Evolutionary conservation across 2,797 vertebrate genomes (phyloP), one percentile per base, ranked within the genome.

Genomic region (Dallia pectoralis): DNA sequence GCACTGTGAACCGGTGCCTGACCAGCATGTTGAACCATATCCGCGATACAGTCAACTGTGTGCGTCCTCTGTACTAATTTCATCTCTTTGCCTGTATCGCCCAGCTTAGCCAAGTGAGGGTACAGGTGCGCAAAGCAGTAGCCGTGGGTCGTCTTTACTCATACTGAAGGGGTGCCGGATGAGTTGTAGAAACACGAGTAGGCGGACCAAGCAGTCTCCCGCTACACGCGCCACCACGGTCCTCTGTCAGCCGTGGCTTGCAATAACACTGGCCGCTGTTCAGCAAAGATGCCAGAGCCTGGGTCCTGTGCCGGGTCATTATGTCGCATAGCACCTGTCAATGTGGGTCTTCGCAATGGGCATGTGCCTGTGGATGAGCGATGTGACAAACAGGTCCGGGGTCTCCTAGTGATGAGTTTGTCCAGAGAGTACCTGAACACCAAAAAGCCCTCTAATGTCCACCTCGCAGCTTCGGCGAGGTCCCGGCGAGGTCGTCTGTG

Each of bases 351-450:
- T 44, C 3, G 67, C 25, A 5, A 68, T 48, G 12, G 59, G 25
- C 59, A 62, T 12, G 59, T 29, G 59, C 25, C 27, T 29, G 59
- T 62, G 59, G 59, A 62, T 62, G 9, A 62, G 59, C n/a, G 22
- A 47, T 49, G n/a, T 69, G 22, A 44, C 25, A 25, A 44, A 69
- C 3, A 47, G 40, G 22, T 27, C 44, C 11, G 40, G 67, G 67
- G 27, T 68, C 40, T 68, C 32, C 66, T 68, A 40, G 19, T 19
- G 1, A 56, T 56, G 53, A 56, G 53, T 56, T 22, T 56, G 5
- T 56, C 53, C 53, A 56, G n/a, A 22, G n/a, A 22, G 51, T 69
- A 69, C 44, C 40, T 27, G 67, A 40, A 69, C 15, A 69, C 67
- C 59, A 62, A 62, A n/a, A 5, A 62, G 15, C 0, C 59, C 59